Percentiles rank a stretch among this genome's conserved stretches.
These are phyloP conservation scores for Heloderma charlesbogerti DNA, from an alignment of 2,113 vertebrate species.

Conservation along the genomic window DNA sequence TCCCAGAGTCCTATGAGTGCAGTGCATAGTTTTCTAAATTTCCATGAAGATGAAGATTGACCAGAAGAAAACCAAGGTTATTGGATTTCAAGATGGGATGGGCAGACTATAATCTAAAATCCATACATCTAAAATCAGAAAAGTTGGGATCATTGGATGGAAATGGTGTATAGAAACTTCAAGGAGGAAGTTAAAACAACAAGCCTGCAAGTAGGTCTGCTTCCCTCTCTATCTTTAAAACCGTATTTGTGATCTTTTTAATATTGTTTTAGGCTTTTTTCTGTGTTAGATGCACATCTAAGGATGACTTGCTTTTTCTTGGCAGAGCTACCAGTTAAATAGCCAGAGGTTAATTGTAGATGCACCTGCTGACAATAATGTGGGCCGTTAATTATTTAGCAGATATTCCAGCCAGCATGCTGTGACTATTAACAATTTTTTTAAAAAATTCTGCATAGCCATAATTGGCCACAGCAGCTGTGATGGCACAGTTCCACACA, in stretches of 20 bases:
- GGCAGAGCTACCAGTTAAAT: constrained; percentile 51
- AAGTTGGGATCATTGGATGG: neutral
- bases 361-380: constrained; percentile 62
- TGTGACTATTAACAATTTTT: constrained; percentile 53
- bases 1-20: no score
- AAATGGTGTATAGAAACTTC: neutral
- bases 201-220: neutral
- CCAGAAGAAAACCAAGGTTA: neutral
- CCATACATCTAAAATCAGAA: neutral
- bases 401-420: constrained; percentile 56
- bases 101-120: neutral
- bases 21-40: neutral
- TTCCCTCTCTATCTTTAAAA: neutral
- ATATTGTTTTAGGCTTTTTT: constrained; percentile 33
- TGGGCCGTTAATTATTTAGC: constrained; percentile 66
- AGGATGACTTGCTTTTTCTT: constrained; percentile 45
- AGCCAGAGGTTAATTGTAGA: constrained; percentile 61
- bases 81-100: neutral
- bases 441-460: neutral
- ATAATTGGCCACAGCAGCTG: constrained; percentile 29
- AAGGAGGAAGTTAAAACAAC: neutral
- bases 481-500: constrained; percentile 11
- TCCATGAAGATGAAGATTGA: neutral
- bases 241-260: constrained; percentile 30
- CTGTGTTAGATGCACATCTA: constrained; percentile 45